Evolutionary conservation across 1,140 invertebrate genomes (phyloP), one percentile per base, ranked within the genome.

Genomic region (Theocolax elegans): DNA sequence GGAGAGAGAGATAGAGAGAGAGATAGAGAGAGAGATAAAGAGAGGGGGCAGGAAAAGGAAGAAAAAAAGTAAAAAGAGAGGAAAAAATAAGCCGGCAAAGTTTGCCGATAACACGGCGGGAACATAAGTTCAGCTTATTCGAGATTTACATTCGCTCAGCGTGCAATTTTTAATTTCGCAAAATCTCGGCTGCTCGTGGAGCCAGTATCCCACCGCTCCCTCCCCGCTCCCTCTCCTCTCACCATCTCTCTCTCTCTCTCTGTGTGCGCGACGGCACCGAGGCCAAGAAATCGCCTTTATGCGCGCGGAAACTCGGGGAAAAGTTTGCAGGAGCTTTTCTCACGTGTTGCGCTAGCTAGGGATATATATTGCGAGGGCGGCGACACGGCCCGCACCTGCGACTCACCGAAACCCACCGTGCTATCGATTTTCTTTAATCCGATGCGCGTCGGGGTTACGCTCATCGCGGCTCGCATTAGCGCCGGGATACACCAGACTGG

Each of bases 341-440:
- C 21, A 53, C 58, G 67, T 73, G 69, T 73, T 71, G 60, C 72
- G 58, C 60, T 27, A 46, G 31, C 60, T 42, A 17, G 59, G 35
- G 63, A 70, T 70, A 72, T 72, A 62, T 69, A 72, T 72, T 54
- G 67, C 71, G 59, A 72, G 59, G 66, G 53, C 67, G 53, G n/a
- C 53, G 53, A 56, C 53, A 38, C 53, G 51, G 58, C 49, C 62
- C 68, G 56, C 72, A 72, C 63, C 68, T 63, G 60, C 25, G 60
- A 27, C 60, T 63, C 35, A n/a, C 59, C 42, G n/a, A n/a, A n/a
- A n/a, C n/a, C n/a, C n/a, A n/a, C n/a, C 27, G 49, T 53, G 25
- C 13, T 17, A 53, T 65, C 48, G 63, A 65, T 65, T 65, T 65
- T 65, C 63, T 65, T 54, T 63, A 63, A 63, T 63, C 60, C 38